Base-by-base conservation (phyloP, 2,113 vertebrate genomes). In the Perognathus longimembris region DNA sequence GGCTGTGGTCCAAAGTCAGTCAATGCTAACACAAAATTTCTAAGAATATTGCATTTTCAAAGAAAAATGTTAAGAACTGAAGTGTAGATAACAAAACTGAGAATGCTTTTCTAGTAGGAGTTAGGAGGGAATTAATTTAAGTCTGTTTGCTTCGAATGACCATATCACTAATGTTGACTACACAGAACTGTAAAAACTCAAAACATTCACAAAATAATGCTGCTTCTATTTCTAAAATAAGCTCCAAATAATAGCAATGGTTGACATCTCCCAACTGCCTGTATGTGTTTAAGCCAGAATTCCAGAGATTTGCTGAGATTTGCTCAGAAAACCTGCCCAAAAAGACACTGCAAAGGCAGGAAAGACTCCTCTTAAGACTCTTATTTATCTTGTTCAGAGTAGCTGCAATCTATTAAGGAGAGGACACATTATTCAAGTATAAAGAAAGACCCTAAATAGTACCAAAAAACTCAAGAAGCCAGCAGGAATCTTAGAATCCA, bases 31-130 rank as follows among this genome's bases (percentile, higher is more conserved):
- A 88, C 74, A n/a, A 94, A 84, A 71, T 24, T 83, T 83, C 20
- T 88, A 92, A 77, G 50, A 85, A 85, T 74, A 70, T 70, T 91
- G 54, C 50, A 79, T 88, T 95, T 94, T 80, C 50, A 88, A 87
- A 78, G 75, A 88, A 90, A 93, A 93, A 76, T 50, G 40, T 59
- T 42, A 32, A 85, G 26, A 94, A 83, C 2, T 73, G 22, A 92
- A 74, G 14, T 22, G 0, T 15, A 84, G 82, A 12, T 87, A 93
- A 88, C 64, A 93, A n/a, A n/a, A n/a, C 8, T 40, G 74, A 17
- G 4, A 18, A 90, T 66, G 38, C 34, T 88, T 75, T 87, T 89
- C 75, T 94, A 32, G 5, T 75, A 40, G 69, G 32, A 28, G 71
- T 12, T n/a, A 50, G 28, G 10, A 67, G 6, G 21, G 14, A 36